Evolutionary conservation across 2,888 invertebrate species (phyloP).

Genomic region (Chymomyza caudatula): DNA sequence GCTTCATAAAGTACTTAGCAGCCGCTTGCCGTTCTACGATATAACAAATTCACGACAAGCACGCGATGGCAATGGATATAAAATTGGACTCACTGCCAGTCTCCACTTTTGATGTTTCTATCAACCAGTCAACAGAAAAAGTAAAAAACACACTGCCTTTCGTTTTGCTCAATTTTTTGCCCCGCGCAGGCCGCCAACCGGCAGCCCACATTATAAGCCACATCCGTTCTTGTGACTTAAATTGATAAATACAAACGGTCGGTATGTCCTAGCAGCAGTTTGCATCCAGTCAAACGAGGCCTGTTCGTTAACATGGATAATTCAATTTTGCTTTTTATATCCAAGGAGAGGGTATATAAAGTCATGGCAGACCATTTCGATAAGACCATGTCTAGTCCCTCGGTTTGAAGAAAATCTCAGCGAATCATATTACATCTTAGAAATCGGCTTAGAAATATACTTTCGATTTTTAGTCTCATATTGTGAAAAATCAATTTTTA

Average conservation of each 20-base stretch:
- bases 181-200: too few species aligned
- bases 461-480: too few species aligned
- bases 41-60: background rate
- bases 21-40: conserved; percentile 1
- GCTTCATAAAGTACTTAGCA: background rate
- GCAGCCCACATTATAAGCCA: conserved; percentile 62
- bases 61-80: conserved; percentile 2
- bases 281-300: conserved; percentile 20
- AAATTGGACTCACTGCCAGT: conserved; percentile 41
- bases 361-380: too few species aligned
- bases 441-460: too few species aligned
- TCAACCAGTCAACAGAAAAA: conserved; percentile 14
- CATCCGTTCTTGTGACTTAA: conserved; percentile 65
- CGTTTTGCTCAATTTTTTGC: background rate
- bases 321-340: conserved; percentile 63
- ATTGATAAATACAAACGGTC: conserved; percentile 66
- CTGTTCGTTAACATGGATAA: conserved; percentile 65
- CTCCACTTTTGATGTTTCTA: conserved; percentile 62
- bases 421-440: too few species aligned
- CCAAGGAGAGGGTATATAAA: background rate
- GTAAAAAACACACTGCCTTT: background rate
- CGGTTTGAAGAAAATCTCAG: too few species aligned
- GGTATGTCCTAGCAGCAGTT: background rate
- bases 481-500: too few species aligned
- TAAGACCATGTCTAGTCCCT: too few species aligned